phyloP scores from a whole-genome alignment of 2,888 invertebrate species.

The Sesamia inferens region DNA sequence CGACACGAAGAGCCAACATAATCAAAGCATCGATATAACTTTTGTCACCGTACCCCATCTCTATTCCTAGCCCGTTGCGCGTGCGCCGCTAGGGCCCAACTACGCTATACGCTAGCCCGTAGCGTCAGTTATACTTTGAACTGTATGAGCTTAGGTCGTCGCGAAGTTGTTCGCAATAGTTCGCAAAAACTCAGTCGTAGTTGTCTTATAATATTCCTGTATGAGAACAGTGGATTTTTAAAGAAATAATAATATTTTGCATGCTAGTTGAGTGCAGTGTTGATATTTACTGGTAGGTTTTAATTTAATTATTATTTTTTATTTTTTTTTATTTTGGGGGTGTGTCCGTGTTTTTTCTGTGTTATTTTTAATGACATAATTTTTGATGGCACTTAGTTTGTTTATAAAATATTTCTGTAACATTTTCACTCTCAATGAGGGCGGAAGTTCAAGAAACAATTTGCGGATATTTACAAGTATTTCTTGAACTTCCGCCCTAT shows the following conservation, averaged over 20 bases:
- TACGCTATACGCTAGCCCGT: conserved; percentile 9
- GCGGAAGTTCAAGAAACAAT: background rate
- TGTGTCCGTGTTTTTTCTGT: background rate
- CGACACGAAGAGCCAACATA: background rate
- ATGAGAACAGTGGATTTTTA: conserved; percentile 5
- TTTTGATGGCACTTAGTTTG: background rate
- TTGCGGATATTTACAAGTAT: too few species aligned
- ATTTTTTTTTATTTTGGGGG: background rate
- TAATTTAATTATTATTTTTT: background rate
- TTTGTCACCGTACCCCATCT: conserved; percentile 37
- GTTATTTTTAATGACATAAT: too few species aligned
- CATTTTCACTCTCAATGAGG: background rate
- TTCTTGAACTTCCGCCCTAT: too few species aligned
- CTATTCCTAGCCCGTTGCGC: conserved; percentile 29
- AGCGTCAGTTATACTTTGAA: conserved; percentile 26
- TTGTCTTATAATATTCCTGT: too few species aligned
- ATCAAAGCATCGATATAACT: conserved; percentile 24
- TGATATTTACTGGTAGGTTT: conserved; percentile 42
- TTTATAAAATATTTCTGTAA: background rate
- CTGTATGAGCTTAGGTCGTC: conserved; percentile 20
- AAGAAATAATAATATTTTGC: background rate
- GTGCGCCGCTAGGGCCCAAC: conserved; percentile 29
- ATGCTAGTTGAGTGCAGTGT: conserved; percentile 34
- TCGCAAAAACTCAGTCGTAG: conserved; percentile 6
- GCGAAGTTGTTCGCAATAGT: too few species aligned